Conservation (phyloP, 2,113 vertebrate genomes). For the Nycticorax nycticorax region DNA sequence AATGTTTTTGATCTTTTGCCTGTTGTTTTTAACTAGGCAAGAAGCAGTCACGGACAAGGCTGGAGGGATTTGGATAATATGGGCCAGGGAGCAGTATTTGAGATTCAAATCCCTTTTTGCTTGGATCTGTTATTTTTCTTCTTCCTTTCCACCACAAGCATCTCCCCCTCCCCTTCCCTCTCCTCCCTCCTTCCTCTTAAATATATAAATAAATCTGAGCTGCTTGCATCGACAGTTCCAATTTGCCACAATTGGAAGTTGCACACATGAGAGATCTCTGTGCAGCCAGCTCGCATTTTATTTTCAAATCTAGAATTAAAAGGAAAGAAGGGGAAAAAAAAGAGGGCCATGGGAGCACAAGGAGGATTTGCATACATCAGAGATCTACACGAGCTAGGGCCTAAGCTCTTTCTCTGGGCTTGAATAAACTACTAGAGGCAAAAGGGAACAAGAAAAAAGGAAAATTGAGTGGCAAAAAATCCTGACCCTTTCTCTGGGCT, state of each 20-base stretch:
- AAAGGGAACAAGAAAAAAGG: slow-evolving; percentile 40
- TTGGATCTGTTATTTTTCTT: slow-evolving; percentile 60
- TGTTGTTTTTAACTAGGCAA: slow-evolving; percentile 62
- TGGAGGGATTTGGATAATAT: slow-evolving; percentile 62
- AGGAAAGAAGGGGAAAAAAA: slow-evolving; percentile 35
- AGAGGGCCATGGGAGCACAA: slow-evolving; percentile 62
- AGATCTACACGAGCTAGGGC: slow-evolving; percentile 50
- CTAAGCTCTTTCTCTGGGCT: slow-evolving; percentile 54
- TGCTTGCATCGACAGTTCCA: slow-evolving; percentile 72
- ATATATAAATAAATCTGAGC: slow-evolving; percentile 74
- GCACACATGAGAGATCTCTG: slow-evolving; percentile 72
- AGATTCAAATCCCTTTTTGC: slow-evolving; percentile 66
- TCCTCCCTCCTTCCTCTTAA: slow-evolving; percentile 47
- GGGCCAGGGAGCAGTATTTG: slow-evolving; percentile 54
- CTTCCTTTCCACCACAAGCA: neutral
- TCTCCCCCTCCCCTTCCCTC: slow-evolving; percentile 28
- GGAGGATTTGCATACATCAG: slow-evolving; percentile 76
- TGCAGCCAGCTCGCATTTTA: slow-evolving; percentile 71
- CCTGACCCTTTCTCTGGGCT: neutral
- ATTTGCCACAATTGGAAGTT: slow-evolving; percentile 73
- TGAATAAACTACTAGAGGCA: slow-evolving; percentile 52
- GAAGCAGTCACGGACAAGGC: slow-evolving; percentile 33
- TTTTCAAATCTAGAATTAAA: slow-evolving; percentile 75
- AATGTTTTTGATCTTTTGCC: slow-evolving; percentile 43
- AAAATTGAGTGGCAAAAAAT: slow-evolving; percentile 11